Evolutionary conservation across 2,888 invertebrate genomes (phyloP).

Genomic region (Microctonus hyperodae): DNA sequence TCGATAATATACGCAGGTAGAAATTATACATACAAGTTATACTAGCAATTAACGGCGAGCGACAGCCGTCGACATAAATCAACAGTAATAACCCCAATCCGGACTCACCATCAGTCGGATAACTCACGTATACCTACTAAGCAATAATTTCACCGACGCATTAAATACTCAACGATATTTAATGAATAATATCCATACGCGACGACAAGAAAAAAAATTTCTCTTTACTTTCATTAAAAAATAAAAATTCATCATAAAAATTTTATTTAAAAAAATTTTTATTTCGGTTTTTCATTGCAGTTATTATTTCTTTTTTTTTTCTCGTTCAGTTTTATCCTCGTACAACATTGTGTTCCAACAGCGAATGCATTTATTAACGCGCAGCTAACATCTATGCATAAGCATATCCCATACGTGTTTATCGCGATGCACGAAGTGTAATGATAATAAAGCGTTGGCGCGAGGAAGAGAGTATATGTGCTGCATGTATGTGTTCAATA

Average conservation of each 20-base stretch:
- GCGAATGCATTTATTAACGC: slow-evolving; percentile 36
- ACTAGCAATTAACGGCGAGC: slow-evolving; percentile 33
- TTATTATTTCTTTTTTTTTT: too few species aligned
- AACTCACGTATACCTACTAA: slow-evolving; percentile 25
- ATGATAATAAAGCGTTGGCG: slow-evolving; percentile 41
- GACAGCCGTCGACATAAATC: slow-evolving; percentile 34
- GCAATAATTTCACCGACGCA: slow-evolving; percentile 21
- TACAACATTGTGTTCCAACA: background rate
- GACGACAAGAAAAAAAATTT: too few species aligned
- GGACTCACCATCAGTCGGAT: slow-evolving; percentile 12
- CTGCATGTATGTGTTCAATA: slow-evolving; percentile 39
- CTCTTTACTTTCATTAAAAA: too few species aligned
- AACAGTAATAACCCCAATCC: slow-evolving; percentile 33
- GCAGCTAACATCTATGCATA: slow-evolving; percentile 10
- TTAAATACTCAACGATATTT: background rate
- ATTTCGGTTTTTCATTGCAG: background rate
- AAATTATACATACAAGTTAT: slow-evolving; percentile 25
- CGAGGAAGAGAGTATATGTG: slow-evolving; percentile 11
- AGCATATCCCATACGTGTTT: slow-evolving; percentile 31
- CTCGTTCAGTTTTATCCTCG: background rate
- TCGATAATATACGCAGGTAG: slow-evolving; percentile 30
- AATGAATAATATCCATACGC: too few species aligned
- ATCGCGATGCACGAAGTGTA: slow-evolving; percentile 44
- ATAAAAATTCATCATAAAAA: too few species aligned
- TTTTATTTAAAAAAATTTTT: too few species aligned